Conservation (phyloP, 2,113 vertebrate genomes). For the Macrotus californicus region DNA sequence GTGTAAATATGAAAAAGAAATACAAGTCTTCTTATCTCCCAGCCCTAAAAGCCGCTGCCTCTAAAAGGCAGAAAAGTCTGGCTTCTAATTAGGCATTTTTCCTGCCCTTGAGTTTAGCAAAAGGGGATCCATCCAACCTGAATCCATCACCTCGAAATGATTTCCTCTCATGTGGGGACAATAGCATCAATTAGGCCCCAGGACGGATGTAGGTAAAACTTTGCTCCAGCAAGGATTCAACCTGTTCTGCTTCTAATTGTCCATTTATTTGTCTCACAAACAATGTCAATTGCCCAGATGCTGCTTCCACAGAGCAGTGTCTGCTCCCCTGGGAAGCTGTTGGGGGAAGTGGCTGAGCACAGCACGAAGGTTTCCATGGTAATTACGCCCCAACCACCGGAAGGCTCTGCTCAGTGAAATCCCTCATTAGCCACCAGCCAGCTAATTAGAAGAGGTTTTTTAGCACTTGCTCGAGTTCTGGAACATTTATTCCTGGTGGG, state of each 20-base stretch:
- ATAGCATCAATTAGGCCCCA: constrained; percentile 50
- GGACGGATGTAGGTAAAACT: constrained; percentile 57
- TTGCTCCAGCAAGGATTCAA: constrained; percentile 47
- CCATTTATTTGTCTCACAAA: constrained; percentile 64
- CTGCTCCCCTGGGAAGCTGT: background rate
- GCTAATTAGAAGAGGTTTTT: constrained; percentile 59
- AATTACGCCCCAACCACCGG: background rate
- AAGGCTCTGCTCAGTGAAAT: constrained; percentile 28
- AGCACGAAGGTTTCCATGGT: constrained; percentile 58
- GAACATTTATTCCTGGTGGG: constrained; percentile 15
- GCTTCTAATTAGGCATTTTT: constrained; percentile 46
- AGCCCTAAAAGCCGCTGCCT: background rate
- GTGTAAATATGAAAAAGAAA: background rate
- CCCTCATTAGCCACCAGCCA: constrained; percentile 39
- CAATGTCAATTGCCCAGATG: constrained; percentile 49
- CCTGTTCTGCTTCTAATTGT: constrained; percentile 67
- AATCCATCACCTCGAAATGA: constrained; percentile 64
- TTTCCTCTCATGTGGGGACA: constrained; percentile 39
- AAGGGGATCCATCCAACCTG: constrained; percentile 36
- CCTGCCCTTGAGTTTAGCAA: constrained; percentile 40
- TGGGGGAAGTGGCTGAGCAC: background rate
- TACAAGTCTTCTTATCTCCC: background rate
- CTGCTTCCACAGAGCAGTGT: background rate
- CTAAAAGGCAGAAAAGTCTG: background rate
- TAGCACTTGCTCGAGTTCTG: background rate